phyloP scores from a whole-genome alignment of 1,140 invertebrate species.

The Helicoverpa zea region DNA sequence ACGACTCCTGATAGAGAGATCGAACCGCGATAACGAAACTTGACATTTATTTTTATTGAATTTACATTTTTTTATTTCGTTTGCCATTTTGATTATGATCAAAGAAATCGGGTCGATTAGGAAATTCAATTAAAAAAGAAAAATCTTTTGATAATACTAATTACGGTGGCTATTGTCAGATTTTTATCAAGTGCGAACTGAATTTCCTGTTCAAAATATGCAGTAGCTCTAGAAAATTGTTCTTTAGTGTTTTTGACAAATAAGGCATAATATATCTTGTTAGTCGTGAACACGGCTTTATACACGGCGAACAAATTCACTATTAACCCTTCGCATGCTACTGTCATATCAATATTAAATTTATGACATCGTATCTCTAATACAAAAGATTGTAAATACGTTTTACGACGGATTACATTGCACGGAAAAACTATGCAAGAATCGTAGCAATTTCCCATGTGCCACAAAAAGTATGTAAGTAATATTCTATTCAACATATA shows the following conservation, averaged over 20 bases:
- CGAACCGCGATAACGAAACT: not conserved
- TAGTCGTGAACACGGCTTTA: too few species aligned
- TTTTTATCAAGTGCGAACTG: not conserved
- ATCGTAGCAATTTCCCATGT: slow-evolving; percentile 20
- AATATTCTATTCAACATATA: slow-evolving; percentile 14
- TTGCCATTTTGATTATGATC: slow-evolving; percentile 32
- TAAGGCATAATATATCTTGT: too few species aligned
- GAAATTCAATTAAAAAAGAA: slow-evolving; percentile 36
- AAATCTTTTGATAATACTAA: slow-evolving; percentile 26
- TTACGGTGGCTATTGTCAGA: slow-evolving; percentile 40
- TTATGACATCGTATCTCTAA: slow-evolving; percentile 1
- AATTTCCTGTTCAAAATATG: slow-evolving; percentile 15
- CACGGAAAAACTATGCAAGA: slow-evolving; percentile 16
- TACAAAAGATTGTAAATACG: slow-evolving; percentile 14
- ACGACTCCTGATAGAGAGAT: slow-evolving; percentile 23
- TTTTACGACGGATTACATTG: slow-evolving; percentile 19
- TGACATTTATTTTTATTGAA: slow-evolving; percentile 43
- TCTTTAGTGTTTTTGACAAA: too few species aligned
- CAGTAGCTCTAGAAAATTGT: not conserved
- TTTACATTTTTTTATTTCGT: slow-evolving; percentile 42
- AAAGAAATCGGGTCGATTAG: slow-evolving; percentile 32
- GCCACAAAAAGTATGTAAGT: not conserved
- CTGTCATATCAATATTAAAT: not conserved
- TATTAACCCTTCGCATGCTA: slow-evolving; percentile 16
- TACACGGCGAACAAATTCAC: not conserved